These are phyloP conservation scores for Phylloscopus whistleri DNA, from an alignment of 2,113 vertebrate species.

Conservation along the genomic window DNA sequence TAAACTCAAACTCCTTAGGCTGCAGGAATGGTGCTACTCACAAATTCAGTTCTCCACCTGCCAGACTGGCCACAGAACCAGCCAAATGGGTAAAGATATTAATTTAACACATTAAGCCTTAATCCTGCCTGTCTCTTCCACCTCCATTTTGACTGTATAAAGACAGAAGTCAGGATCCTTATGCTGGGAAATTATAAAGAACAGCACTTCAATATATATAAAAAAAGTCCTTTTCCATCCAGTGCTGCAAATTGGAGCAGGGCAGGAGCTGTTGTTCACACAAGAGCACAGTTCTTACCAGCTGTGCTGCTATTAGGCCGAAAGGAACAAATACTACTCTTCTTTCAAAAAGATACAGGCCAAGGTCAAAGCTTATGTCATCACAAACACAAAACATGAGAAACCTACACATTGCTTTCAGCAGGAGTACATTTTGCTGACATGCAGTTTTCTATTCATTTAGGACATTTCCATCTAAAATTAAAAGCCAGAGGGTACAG, in stretches of 20 bases:
- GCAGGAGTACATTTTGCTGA: slow-evolving; percentile 57
- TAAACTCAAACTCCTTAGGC: neutral
- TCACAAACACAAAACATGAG: slow-evolving; percentile 60
- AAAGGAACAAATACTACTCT: slow-evolving; percentile 22
- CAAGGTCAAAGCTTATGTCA: slow-evolving; percentile 69
- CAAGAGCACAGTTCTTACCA: neutral
- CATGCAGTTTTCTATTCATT: slow-evolving; percentile 41
- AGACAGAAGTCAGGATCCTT: neutral
- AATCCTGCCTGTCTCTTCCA: neutral
- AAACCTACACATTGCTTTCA: slow-evolving; percentile 47
- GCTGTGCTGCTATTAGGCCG: neutral
- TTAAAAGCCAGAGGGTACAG: slow-evolving; percentile 47
- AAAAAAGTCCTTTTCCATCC: neutral
- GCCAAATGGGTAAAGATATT: neutral
- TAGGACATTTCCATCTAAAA: slow-evolving; percentile 44
- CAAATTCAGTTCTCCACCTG: neutral
- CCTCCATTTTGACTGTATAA: neutral
- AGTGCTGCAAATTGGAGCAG: neutral
- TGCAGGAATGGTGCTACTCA: neutral
- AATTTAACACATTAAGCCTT: neutral
- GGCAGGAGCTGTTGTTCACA: neutral
- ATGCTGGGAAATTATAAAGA: neutral
- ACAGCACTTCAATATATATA: neutral
- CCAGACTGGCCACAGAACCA: neutral
- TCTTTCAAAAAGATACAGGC: slow-evolving; percentile 17